A percentile compares a stretch with the other conserved stretches of the same genome.
phyloP scores from a whole-genome alignment of 35 echinoderm and acorn worm genomes.

The Anneissia japonica region DNA sequence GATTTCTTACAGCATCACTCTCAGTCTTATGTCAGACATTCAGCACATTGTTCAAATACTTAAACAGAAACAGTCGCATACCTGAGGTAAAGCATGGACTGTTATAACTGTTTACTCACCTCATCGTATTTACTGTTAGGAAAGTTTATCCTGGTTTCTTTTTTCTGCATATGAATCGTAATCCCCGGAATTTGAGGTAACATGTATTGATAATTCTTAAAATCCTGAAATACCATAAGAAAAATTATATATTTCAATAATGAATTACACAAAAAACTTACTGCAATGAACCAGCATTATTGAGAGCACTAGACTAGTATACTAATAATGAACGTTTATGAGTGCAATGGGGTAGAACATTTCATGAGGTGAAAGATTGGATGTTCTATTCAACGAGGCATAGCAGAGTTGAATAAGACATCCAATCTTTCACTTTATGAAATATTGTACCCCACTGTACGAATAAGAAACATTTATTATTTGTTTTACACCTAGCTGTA shows the following conservation, averaged over 20 bases:
- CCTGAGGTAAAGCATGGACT: neutral
- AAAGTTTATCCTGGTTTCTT: constrained; percentile 79
- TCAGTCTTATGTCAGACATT: too few relatives aligned
- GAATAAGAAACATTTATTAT: too few relatives aligned
- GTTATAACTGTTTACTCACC: constrained; percentile 30
- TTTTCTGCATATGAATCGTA: constrained; percentile 87
- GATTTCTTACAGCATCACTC: neutral
- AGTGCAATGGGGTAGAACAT: too few relatives aligned
- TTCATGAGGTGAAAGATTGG: too few relatives aligned
- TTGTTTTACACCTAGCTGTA: too few relatives aligned
- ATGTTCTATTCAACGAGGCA: too few relatives aligned
- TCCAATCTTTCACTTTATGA: too few relatives aligned
- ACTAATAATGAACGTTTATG: too few relatives aligned
- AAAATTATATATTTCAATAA: neutral
- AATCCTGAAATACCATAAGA: constrained; percentile 62
- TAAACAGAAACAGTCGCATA: neutral
- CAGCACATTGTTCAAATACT: neutral
- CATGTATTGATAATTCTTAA: constrained; percentile 99
- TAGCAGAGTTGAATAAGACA: too few relatives aligned
- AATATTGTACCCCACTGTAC: too few relatives aligned
- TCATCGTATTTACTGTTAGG: constrained; percentile 95
- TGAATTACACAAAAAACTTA: neutral
- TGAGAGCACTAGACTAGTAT: too few relatives aligned
- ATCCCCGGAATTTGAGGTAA: constrained; percentile 78
- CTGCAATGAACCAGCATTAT: neutral